Percentiles rank a stretch among this genome's conserved stretches.
Conservation (phyloP, 1,140 invertebrate genomes). For the Atta cephalotes region DNA sequence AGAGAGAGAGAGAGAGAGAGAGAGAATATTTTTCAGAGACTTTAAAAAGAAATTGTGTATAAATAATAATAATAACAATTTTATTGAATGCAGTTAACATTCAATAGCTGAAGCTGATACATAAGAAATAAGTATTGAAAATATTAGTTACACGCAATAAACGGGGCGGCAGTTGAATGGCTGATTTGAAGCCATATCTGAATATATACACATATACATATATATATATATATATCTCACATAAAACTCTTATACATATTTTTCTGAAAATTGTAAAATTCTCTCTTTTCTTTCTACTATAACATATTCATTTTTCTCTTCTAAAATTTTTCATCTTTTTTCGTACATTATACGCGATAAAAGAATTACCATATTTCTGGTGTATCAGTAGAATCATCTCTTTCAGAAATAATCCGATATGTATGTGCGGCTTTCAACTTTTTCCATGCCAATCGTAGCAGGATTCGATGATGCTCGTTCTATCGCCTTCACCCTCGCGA, state of each 20-base stretch:
- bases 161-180: too few relatives aligned
- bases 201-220: too few relatives aligned
- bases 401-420: conserved; percentile 49
- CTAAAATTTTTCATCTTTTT: background rate
- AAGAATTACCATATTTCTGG: background rate
- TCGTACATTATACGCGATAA: background rate
- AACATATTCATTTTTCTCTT: background rate
- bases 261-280: background rate
- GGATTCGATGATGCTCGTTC: background rate
- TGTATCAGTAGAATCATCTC: background rate
- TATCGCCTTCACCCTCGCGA: conserved; percentile 24
- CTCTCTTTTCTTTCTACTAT: background rate
- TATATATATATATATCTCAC: background rate
- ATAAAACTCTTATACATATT: conserved; percentile 1
- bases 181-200: too few relatives aligned
- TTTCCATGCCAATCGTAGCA: conserved; percentile 37
- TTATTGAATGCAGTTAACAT: too few relatives aligned
- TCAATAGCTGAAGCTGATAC: too few relatives aligned
- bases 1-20: background rate
- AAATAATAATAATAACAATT: background rate
- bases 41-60: background rate
- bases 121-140: too few relatives aligned
- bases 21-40: background rate
- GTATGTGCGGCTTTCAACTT: conserved; percentile 29
- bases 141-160: too few relatives aligned